Percentiles rank a stretch among this genome's conserved stretches.
Conservation (phyloP, 2,888 invertebrate genomes). For the Leptura quadrifasciata region DNA sequence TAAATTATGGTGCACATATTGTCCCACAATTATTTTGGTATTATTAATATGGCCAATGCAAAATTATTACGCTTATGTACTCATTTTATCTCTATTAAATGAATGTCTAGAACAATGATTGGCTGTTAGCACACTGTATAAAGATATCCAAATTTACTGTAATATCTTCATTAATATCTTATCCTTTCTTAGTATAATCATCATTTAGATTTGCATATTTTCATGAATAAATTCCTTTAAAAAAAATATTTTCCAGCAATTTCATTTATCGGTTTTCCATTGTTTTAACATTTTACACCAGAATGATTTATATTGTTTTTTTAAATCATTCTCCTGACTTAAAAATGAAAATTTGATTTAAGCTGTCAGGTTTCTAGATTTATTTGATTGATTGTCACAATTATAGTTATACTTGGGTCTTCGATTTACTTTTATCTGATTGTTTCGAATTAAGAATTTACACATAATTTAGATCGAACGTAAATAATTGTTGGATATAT, state of each 20-base stretch:
- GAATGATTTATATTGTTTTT: neutral
- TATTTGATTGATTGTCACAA: neutral
- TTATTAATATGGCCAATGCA: no score
- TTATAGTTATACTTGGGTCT: neutral
- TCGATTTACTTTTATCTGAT: neutral
- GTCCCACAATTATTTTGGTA: no score
- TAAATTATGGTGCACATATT: no score
- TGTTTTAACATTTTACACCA: neutral
- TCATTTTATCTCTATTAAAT: no score
- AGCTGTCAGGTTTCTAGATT: neutral
- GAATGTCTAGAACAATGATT: no score
- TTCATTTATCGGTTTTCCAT: neutral
- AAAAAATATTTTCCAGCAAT: neutral
- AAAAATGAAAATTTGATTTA: slow-evolving; percentile 4
- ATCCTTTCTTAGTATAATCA: no score
- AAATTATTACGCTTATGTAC: no score
- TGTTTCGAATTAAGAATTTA: neutral
- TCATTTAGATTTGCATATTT: no score
- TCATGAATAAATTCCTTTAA: no score
- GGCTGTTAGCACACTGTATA: no score
- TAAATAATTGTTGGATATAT: neutral
- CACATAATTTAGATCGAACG: neutral
- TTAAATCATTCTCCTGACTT: neutral
- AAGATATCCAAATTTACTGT: no score
- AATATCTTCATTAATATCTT: no score